Base-by-base conservation (phyloP, 2,888 invertebrate genomes). In the Glyphotaelius pellucidus region DNA sequence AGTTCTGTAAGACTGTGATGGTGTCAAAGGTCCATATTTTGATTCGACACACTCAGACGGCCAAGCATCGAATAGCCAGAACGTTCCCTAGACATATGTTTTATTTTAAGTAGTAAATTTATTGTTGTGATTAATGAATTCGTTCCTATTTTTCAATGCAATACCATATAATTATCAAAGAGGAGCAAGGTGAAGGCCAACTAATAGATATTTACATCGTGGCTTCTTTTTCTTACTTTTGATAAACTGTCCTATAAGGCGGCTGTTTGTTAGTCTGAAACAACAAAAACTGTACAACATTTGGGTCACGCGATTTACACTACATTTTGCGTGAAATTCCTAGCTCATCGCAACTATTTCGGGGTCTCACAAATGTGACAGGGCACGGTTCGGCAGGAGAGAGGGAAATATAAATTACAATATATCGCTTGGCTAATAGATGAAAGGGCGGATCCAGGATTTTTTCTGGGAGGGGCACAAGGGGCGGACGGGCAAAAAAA, bases 21-120 rank as follows among this genome's bases (percentile, higher is more conserved):
- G 89, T 89, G 2, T 91, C 91, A n/a, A 91, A 91, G 42, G 89
- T 91, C 9, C 91, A 91, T 30, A 91, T 91, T 38, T 84, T 91
- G 25, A 91, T 91, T 25, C 86, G 91, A 32, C 91, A 91, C 67
- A 88, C 91, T 11, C 88, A 83, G 31, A 89, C 91, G 9, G 80
- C 91, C 19, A 91, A 91, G 83, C 91, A 91, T 35, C 81, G 31
- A 35, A 84, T 89, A 52, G 91, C 91, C n/a, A 83, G n/a, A 89
- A 42, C 89, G 1, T 91, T 86, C 67, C 91, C 91, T 35, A 31
- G 91, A 7, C 83, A 91, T 5, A 15, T 91, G 80, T 87, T 87
- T 30, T 89, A 80, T 42, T 80, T 80, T 25, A 42, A 80, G 30
- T 89, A 86, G 83, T 35, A 7, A n/a, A 67, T 25, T 9, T 19